phyloP scores from a whole-genome alignment of 2,797 vertebrate species.

The Ceryle rudis region DNA sequence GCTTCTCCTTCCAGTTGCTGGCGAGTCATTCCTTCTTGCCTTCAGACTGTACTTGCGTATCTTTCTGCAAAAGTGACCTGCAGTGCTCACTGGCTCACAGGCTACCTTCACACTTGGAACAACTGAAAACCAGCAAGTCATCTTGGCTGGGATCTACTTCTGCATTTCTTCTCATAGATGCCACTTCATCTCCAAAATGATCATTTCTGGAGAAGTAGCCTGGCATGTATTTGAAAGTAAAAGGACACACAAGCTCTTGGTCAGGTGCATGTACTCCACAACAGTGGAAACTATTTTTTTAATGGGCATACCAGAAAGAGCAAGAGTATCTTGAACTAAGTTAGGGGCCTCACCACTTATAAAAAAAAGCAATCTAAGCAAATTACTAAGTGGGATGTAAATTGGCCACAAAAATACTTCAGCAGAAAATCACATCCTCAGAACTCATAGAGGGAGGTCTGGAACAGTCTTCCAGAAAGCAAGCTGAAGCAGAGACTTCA shows the following conservation, averaged over 20 bases:
- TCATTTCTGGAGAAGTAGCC: background rate
- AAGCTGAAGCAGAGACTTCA: background rate
- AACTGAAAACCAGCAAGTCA: background rate
- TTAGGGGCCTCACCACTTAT: background rate
- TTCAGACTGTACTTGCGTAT: background rate
- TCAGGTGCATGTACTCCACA: background rate
- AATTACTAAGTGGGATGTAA: background rate
- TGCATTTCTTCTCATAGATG: background rate
- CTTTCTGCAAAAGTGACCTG: rapidly evolving
- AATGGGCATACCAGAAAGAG: background rate
- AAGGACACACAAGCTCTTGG: background rate
- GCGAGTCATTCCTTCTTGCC: background rate
- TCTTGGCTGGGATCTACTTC: background rate
- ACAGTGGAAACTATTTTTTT: background rate
- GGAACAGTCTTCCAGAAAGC: background rate
- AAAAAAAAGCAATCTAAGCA: background rate
- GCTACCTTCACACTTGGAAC: background rate
- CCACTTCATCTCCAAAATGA: background rate
- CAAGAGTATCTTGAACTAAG: background rate
- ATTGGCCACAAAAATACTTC: background rate
- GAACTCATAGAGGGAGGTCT: background rate
- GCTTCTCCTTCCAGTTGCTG: background rate
- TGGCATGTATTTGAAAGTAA: background rate
- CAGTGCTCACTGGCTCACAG: background rate
- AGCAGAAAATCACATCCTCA: background rate